These are phyloP conservation scores for Chondrosia reniformis DNA, from an alignment of 37 sponge, comb jelly and placozoan genomes.

Conservation along the genomic window DNA sequence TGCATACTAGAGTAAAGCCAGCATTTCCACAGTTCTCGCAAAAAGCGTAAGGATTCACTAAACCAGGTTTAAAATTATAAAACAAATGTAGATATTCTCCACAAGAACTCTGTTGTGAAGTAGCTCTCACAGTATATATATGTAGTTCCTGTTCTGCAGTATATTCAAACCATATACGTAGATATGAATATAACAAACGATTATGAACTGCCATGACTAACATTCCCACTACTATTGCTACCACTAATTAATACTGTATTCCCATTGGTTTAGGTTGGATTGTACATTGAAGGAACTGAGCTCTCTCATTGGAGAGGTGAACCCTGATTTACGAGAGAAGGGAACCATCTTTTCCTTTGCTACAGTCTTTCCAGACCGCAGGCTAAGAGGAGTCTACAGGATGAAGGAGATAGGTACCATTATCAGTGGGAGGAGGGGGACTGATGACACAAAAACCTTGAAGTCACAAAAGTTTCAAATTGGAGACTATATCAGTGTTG, in stretches of 20 bases:
- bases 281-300: constrained; percentile 87
- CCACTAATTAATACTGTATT: too few species aligned
- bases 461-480: constrained; percentile 81
- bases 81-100: not conserved
- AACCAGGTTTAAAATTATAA: not conserved
- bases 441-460: constrained; percentile 75
- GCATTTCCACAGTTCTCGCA: not conserved
- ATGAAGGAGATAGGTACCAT: constrained; percentile 87
- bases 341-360: constrained; percentile 84
- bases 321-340: constrained; percentile 78
- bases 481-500: constrained; percentile 90
- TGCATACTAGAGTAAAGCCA: not conserved
- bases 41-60: not conserved
- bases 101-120: not conserved
- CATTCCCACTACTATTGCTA: too few species aligned
- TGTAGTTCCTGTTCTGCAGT: too few species aligned
- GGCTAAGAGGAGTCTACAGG: constrained; percentile 69
- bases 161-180: too few species aligned
- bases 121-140: not conserved
- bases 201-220: too few species aligned
- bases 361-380: constrained; percentile 85
- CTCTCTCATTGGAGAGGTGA: constrained; percentile 83
- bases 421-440: constrained; percentile 52
- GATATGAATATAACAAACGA: too few species aligned
- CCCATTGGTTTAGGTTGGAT: constrained; percentile 66